Evolutionary conservation across 2,113 vertebrate species (phyloP), one percentile per base, ranked within the genome.

Genomic region (Penelope pileata): DNA sequence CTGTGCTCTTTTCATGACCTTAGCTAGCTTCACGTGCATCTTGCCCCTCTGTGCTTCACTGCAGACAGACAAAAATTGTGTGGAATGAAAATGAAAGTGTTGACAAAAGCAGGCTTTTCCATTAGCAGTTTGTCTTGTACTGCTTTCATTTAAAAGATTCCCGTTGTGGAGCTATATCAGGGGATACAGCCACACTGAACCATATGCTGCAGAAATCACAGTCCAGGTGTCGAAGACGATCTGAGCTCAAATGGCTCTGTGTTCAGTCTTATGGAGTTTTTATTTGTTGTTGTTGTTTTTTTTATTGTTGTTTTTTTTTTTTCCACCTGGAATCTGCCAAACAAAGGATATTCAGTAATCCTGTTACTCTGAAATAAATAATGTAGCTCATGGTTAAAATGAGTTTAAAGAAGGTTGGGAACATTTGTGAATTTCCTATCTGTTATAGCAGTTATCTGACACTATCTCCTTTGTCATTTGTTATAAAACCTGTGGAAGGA

Each of bases 381-480:
- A 62, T 62, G 45, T 70, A 74, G 30, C 19, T 81, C 36, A 62
- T 1, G 0, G 76, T 80, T 77, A 77, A 95, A 94, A 91, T 60
- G 10, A 80, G 29, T 92, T 94, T 81, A 2, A 77, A 83, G 83
- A 83, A 74, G 40, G 23, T 51, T 91, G 10, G 30, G 34, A 78
- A 84, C 17, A 58, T 81, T 86, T 74, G 40, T 84, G 77, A 74
- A 70, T 81, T 83, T 94, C 45, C 54, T 89, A 22, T 91, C 50
- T 78, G 13, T 81, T 86, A 34, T 18, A 89, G 74, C 21, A 86
- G n/a, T 91, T 91, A 54, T 89, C 92, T 94, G 77, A 77, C 40
- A 81, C 40, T 70, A 69, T 86, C 45, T 89, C 7, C 6, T 81
- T 78, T 67, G 50, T 48, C n/a, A 90, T 93, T 90, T 84, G 18